Percentiles rank a stretch among this genome's conserved stretches.
phyloP scores from a whole-genome alignment of 1,140 invertebrate species.

The Steinernema khuongi region DNA sequence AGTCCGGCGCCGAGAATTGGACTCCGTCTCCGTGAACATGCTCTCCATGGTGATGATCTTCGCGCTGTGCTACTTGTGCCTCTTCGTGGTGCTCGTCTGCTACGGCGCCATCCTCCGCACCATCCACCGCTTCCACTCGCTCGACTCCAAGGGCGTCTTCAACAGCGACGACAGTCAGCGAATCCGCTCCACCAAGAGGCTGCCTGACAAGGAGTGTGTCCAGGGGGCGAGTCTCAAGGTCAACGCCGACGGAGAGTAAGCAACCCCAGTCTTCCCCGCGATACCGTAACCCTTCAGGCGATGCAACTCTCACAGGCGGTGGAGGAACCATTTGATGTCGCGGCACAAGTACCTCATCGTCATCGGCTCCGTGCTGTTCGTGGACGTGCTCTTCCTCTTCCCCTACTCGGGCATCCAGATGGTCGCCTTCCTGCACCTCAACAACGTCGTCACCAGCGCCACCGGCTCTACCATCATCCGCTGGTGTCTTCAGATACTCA shows the following conservation, averaged over 20 bases:
- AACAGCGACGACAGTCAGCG: constrained; percentile 46
- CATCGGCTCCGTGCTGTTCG: constrained; percentile 56
- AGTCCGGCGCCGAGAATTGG: constrained; percentile 14
- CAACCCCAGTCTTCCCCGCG: not conserved
- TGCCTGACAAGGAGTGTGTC: constrained; percentile 17
- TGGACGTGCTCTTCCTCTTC: constrained; percentile 56
- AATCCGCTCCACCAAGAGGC: constrained; percentile 23
- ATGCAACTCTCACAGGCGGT: constrained; percentile 45
- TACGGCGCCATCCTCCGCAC: constrained; percentile 55
- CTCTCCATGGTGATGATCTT: constrained; percentile 46
- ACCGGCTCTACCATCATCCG: constrained; percentile 48
- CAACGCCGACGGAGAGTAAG: constrained; percentile 23
- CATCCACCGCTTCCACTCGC: constrained; percentile 53
- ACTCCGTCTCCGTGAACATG: constrained; percentile 5
- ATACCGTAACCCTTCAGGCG: constrained; percentile 17
- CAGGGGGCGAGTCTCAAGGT: constrained; percentile 15
- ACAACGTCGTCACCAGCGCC: constrained; percentile 50
- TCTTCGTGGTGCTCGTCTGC: constrained; percentile 47
- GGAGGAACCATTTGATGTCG: constrained; percentile 53
- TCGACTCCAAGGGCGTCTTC: constrained; percentile 40
- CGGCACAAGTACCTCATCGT: constrained; percentile 58
- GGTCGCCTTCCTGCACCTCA: constrained; percentile 55
- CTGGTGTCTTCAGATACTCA: constrained; percentile 57
- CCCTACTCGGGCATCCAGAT: constrained; percentile 58
- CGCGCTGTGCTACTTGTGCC: constrained; percentile 50